Evolutionary conservation across 1,140 invertebrate species (phyloP), one percentile per base, ranked within the genome.

Genomic region (Nebria ingens): DNA sequence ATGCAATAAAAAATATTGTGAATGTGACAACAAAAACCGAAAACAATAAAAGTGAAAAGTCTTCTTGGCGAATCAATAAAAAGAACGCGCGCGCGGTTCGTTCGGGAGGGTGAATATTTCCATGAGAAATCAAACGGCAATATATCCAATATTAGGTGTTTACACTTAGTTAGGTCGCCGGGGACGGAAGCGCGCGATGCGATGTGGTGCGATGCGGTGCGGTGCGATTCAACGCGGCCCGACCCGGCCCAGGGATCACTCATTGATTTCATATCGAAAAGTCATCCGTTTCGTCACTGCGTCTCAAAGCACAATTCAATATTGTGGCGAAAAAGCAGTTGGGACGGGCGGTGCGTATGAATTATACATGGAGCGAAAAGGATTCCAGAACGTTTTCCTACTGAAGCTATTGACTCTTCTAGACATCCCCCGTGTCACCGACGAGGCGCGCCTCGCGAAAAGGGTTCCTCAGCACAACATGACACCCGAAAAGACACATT

Each of bases 301-400:
- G 40, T 9, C 40, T 6, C 40, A 17, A 17, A 45, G 40, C 6
- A 45, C 40, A 45, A 45, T 45, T 45, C 40, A 45, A 45, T 45
- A 45, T 45, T 45, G 40, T 3, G 40, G 40, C 25, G 4, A 4
- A n/a, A n/a, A n/a, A n/a, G n/a, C n/a, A n/a, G n/a, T n/a, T n/a
- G n/a, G n/a, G n/a, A n/a, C n/a, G 25, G 25, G 17, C 15, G 3
- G 40, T 45, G 40, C 6, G 40, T 45, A 45, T 45, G 40, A 45
- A 45, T 45, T 45, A 45, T 45, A 45, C 40, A 45, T 45, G 15
- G n/a, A n/a, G 40, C 40, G 6, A 45, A 17, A 45, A 45, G 40
- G 40, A 45, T 45, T 45, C 40, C 3, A 17, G 9, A 12, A n/a
- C 25, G 25, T n/a, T 34, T 34, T n/a, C 25, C 6, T 34, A 34